Percentiles rank a stretch among this genome's conserved stretches.
phyloP scores from a whole-genome alignment of 2,888 invertebrate genomes.

The Steinernema carpocapsae region DNA sequence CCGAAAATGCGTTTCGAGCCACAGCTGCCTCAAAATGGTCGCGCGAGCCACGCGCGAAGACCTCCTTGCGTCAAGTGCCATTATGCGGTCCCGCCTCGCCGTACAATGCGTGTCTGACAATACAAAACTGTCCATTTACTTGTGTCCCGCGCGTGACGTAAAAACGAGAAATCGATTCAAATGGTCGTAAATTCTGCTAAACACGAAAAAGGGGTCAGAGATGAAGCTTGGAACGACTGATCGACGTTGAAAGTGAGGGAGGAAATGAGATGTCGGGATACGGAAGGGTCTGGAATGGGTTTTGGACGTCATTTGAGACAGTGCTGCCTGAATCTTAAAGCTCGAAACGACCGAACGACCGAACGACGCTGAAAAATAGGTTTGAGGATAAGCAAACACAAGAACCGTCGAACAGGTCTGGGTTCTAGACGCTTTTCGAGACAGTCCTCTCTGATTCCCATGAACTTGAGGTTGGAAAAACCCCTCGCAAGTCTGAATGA shows the following conservation, averaged over 20 bases:
- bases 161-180: not conserved
- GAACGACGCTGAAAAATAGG: not conserved
- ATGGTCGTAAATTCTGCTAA: not conserved
- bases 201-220: not conserved
- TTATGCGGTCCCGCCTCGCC: not conserved
- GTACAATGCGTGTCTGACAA: not conserved
- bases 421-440: not conserved
- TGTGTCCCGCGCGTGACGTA: not conserved
- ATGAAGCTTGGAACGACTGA: too few relatives aligned
- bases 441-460: too few relatives aligned
- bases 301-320: too few relatives aligned
- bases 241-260: too few relatives aligned
- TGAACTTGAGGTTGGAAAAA: too few relatives aligned
- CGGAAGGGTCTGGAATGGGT: too few relatives aligned
- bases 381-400: not conserved
- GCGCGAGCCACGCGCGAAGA: not conserved
- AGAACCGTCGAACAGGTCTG: not conserved
- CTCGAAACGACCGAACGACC: not conserved
- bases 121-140: conserved; percentile 1
- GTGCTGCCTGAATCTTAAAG: not conserved
- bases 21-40: not conserved
- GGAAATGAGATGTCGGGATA: too few relatives aligned
- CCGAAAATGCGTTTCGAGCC: not conserved
- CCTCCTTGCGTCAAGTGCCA: conserved; percentile 6
- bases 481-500: not conserved